A percentile compares a stretch with the other conserved stretches of the same genome.
Evolutionary conservation across 2,797 vertebrate genomes (phyloP).

Genomic region (Macropodus opercularis): DNA sequence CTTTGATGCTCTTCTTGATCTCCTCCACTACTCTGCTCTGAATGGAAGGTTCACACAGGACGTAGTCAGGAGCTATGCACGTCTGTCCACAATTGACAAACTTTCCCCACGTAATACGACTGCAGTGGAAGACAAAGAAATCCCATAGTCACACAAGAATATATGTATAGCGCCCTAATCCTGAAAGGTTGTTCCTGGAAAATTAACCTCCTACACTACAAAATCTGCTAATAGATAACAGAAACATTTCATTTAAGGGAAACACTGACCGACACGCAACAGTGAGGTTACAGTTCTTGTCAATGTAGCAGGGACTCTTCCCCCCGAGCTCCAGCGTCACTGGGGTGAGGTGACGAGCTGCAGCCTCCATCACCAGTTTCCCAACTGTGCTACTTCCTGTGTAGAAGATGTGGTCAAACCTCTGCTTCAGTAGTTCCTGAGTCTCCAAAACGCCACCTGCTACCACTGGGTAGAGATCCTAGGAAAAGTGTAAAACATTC

Average conservation of each 20-base stretch:
- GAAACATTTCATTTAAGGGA: too few relatives aligned
- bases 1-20: conserved; percentile 83
- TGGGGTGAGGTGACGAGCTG: conserved; percentile 88
- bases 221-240: too few relatives aligned
- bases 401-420: conserved; percentile 91
- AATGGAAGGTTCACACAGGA: conserved; percentile 88
- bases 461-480: conserved; percentile 76
- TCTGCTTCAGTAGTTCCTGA: conserved; percentile 84
- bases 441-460: conserved; percentile 86
- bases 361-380: conserved; percentile 87
- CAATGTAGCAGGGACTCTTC: conserved; percentile 93
- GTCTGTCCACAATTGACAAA: conserved; percentile 92
- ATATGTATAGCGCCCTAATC: neutral
- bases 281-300: conserved; percentile 87
- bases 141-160: too few relatives aligned
- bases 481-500: neutral
- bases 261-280: conserved; percentile 84
- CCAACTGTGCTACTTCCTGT: conserved; percentile 85
- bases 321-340: conserved; percentile 94
- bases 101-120: conserved; percentile 92
- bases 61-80: conserved; percentile 93
- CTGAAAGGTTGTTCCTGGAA: neutral
- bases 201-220: too few relatives aligned
- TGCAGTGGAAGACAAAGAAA: conserved; percentile 52
- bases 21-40: conserved; percentile 86